phyloP scores from a whole-genome alignment of 2,113 vertebrate genomes.

The Ellobius talpinus region DNA sequence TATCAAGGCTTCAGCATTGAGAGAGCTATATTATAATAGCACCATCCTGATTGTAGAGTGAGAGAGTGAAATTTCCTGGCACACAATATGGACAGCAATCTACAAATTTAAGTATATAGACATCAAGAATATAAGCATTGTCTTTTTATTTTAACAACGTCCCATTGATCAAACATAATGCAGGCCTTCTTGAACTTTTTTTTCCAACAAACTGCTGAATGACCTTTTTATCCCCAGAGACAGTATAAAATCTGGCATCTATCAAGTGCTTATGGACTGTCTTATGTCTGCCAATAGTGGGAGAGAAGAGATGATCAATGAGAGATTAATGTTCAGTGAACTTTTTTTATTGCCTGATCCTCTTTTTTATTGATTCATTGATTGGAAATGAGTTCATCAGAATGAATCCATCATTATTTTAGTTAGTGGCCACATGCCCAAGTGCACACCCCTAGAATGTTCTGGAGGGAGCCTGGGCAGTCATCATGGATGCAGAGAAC shows the following conservation, averaged over 20 bases:
- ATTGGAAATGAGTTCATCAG: constrained; percentile 35
- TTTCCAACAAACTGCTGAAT: not conserved
- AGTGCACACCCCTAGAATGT: not conserved
- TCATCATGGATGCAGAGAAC: not conserved
- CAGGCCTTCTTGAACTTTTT: constrained; percentile 1
- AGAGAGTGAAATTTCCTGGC: not conserved
- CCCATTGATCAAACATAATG: constrained; percentile 11
- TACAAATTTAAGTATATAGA: not conserved
- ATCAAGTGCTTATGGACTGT: not conserved
- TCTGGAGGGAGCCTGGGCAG: not conserved
- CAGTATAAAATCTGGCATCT: not conserved
- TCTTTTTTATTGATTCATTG: not conserved
- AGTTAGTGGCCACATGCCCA: not conserved
- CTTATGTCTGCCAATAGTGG: not conserved
- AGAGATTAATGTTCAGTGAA: not conserved
- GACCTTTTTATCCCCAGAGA: not conserved
- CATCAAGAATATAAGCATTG: constrained; percentile 2
- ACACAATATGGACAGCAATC: not conserved
- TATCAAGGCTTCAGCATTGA: not conserved
- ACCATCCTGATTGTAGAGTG: not conserved
- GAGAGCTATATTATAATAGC: not conserved
- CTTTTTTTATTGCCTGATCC: not conserved
- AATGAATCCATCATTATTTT: not conserved
- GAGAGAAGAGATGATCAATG: not conserved
- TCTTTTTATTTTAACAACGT: not conserved